Evolutionary conservation across 1,140 invertebrate species (phyloP).

Genomic region (Harlomillsia oculata): DNA sequence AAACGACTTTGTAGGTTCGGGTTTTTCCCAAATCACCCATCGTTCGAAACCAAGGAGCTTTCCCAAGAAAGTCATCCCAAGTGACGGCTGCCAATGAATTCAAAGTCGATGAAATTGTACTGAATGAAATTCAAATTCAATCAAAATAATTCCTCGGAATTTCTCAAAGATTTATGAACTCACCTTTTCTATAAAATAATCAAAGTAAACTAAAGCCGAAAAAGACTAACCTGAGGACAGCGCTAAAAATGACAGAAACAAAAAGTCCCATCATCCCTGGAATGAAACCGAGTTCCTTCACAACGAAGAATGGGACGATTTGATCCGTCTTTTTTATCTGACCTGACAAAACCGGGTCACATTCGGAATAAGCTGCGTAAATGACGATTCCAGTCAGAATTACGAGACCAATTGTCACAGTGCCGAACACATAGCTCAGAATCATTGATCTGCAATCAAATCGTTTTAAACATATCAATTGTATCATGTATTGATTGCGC

Average conservation of each 20-base stretch:
- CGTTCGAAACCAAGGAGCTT: constrained; percentile 31
- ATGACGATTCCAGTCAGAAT: constrained; percentile 38
- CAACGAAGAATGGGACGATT: constrained; percentile 34
- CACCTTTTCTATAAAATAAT: too few species aligned
- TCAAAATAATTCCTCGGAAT: not conserved
- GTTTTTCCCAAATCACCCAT: constrained; percentile 37
- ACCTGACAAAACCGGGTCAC: constrained; percentile 38
- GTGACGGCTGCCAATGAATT: constrained; percentile 44
- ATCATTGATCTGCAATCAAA: constrained; percentile 23
- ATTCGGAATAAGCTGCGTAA: constrained; percentile 39
- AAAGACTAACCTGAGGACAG: constrained; percentile 27
- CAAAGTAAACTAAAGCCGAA: too few species aligned
- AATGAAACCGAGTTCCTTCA: constrained; percentile 28
- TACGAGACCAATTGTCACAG: constrained; percentile 28
- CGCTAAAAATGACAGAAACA: constrained; percentile 30
- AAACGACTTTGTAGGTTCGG: not conserved
- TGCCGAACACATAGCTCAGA: constrained; percentile 13
- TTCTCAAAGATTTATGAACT: not conserved
- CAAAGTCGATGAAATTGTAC: constrained; percentile 43
- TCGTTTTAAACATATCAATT: constrained; percentile 1
- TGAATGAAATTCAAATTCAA: too few species aligned
- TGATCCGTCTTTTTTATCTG: constrained; percentile 32
- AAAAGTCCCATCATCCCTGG: constrained; percentile 34
- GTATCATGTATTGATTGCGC: not conserved
- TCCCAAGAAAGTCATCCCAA: constrained; percentile 42